A percentile compares a stretch with the other conserved stretches of the same genome.
These are phyloP conservation scores for Nerophis ophidion DNA, from an alignment of 2,113 vertebrate species.

Conservation along the genomic window DNA sequence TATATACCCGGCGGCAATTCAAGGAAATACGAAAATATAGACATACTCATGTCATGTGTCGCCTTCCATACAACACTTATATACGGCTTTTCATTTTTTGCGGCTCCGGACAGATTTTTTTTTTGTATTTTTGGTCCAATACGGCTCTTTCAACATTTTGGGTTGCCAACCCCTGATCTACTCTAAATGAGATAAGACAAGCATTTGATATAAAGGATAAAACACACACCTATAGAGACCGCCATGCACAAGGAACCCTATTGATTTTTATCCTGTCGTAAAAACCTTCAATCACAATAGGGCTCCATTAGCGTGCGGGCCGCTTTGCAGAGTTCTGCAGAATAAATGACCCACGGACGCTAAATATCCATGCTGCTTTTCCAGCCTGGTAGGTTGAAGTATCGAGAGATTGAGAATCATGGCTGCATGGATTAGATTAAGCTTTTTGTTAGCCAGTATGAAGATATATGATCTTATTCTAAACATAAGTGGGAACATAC, in stretches of 20 bases:
- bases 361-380: constrained; percentile 14
- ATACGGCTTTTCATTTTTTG: no score
- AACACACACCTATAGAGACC: constrained; percentile 20
- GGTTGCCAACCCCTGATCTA: no score
- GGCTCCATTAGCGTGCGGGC: constrained; percentile 50
- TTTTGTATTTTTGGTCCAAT: no score
- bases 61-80: no score
- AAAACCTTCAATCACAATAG: constrained; percentile 58
- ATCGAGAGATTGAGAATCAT: constrained; percentile 27
- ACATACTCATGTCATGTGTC: no score
- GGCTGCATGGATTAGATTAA: constrained; percentile 52
- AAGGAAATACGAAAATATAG: no score
- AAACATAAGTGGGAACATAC: constrained; percentile 18
- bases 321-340: constrained; percentile 41
- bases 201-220: constrained; percentile 5
- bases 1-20: no score
- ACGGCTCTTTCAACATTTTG: no score
- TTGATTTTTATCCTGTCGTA: constrained; percentile 47
- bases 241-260: constrained; percentile 42
- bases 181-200: constrained; percentile 15
- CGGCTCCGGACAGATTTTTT: no score
- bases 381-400: constrained; percentile 34
- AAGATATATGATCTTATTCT: constrained; percentile 43
- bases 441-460: constrained; percentile 30
- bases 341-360: constrained; percentile 27